These are phyloP conservation scores for Tachyglossus aculeatus DNA, from an alignment of 2,797 vertebrate species.

Conservation along the genomic window DNA sequence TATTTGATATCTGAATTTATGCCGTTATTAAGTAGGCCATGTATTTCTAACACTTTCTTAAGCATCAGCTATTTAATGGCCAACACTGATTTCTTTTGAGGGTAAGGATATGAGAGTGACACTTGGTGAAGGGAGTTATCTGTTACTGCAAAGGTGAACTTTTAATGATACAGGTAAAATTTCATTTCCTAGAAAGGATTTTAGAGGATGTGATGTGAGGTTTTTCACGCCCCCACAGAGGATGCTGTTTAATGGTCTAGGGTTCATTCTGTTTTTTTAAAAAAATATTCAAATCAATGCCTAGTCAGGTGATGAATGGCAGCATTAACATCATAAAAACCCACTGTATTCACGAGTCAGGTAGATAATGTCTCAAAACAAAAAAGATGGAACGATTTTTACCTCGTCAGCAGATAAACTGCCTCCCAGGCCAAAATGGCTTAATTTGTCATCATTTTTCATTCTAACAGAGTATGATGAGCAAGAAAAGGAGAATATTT, in stretches of 20 bases:
- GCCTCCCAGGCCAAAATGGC: slow-evolving; percentile 8
- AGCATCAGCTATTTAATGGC: slow-evolving; percentile 27
- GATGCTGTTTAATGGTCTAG: neutral
- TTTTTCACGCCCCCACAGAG: slow-evolving; percentile 9
- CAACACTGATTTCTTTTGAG: slow-evolving; percentile 21
- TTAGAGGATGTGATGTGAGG: slow-evolving; percentile 11
- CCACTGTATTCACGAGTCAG: neutral
- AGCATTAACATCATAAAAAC: slow-evolving; percentile 14
- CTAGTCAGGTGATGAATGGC: slow-evolving; percentile 16
- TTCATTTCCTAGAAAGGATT: slow-evolving; percentile 12
- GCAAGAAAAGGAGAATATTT: slow-evolving; percentile 31
- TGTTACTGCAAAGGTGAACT: slow-evolving; percentile 12
- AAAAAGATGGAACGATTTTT: slow-evolving; percentile 20
- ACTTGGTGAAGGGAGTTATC: slow-evolving; percentile 31
- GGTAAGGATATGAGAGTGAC: slow-evolving; percentile 24
- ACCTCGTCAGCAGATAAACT: slow-evolving; percentile 22
- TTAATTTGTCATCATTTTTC: slow-evolving; percentile 22
- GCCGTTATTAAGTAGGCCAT: slow-evolving; percentile 25
- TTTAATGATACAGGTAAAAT: slow-evolving; percentile 28
- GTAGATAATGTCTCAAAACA: slow-evolving; percentile 16
- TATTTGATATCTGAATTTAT: slow-evolving; percentile 42
- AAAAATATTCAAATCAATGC: neutral
- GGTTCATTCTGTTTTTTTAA: slow-evolving; percentile 8
- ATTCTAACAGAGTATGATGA: slow-evolving; percentile 34
- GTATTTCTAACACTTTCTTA: slow-evolving; percentile 44